Base-by-base conservation (phyloP, 2,888 invertebrate species). In the Cataglyphis rosenhaueri region DNA sequence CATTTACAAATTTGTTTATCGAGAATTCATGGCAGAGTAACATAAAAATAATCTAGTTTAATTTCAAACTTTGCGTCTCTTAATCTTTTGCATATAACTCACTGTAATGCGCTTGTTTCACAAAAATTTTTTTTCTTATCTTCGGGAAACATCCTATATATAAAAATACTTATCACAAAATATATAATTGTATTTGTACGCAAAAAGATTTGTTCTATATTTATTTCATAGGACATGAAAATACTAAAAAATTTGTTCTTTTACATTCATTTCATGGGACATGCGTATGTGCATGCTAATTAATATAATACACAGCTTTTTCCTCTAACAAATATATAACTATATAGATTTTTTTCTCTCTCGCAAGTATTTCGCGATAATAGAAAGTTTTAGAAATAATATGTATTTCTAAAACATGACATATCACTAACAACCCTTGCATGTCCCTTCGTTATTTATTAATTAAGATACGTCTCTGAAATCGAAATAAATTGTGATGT, bases 391-490 rank as follows among this genome's bases (percentile, higher is more conserved):
- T 25, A 25, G 9, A 68, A 70, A 55, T 55, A 15, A 35, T n/a
- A 65, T 6, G 9, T 12, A 41, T 68, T 68, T 52, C 9, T 52
- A 4, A 68, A 76, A 70, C 25, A 75, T 3, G 25, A 38, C 3
- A 25, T 21, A 25, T 25, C 21, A n/a, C 55, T n/a, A 48, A 18
- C 38, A 21, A 61, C 4, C 35, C 21, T 44, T n/a, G n/a, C 10
- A 15, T 12, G 38, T 48, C 48, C n/a, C 48, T 38, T 41, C 29
- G 29, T 3, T 21, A 59, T 35, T 59, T 73, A 73, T 79, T 44
- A 59, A 78, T 78, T 68, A 73, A 71, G 71, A 59, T 79, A 71
- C 32, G 41, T 65, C 35, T 48, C 66, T 21, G 74, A 25, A 52
- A 5, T 21, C 38, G 9, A 74, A 62, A 74, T 38, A 55, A 6